Base-by-base conservation (phyloP, 2,888 invertebrate species). In the Epinotia bilunana region DNA sequence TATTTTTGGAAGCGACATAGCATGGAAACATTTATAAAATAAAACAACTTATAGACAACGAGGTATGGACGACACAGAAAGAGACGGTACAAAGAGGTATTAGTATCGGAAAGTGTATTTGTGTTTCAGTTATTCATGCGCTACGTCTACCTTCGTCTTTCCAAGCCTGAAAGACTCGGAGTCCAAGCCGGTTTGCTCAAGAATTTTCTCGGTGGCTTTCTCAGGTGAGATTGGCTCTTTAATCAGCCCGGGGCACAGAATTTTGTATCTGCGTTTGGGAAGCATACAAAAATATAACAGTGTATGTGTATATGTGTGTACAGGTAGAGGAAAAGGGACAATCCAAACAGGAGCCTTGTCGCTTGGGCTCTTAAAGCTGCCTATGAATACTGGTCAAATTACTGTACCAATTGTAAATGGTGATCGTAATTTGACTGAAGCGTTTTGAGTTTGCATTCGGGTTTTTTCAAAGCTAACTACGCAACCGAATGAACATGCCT, bases 161-260 rank as follows among this genome's bases (percentile, higher is more conserved):
- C 99, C 99, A 93, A 99, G 94, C 89, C 99, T 97, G 95, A 96
- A 99, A 94, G 98, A 98, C 94, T 99, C 99, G 83, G 97, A 95
- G 90, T 98, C 98, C 95, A 99, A 96, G 93, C 96, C 96, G 92
- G 97, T 96, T 86, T 95, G 93, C 83, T 97, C 97, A 94, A 98
- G 96, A 94, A 99, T 97, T 93, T 96, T 95, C 91, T 96, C 95
- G 80, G 98, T 96, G 84, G 97, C 97, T 95, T 97, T 97, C 94
- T 96, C 96, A 80, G 96, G 95, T 81, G 96, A 94, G 91, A 95
- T 96, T 83, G 95, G 95, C 83, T 96, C 96, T 95, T 95, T 96
- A 92, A 98, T 91, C 91, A 95, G 96, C 94, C 97, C 97, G 93
- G 99, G 98, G 95, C 99, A 99, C 96, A 99, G 97, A 96, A 99